Evolutionary conservation across 2,797 vertebrate species (phyloP), one percentile per base, ranked within the genome.

Genomic region (Tauraco hartlaubi): DNA sequence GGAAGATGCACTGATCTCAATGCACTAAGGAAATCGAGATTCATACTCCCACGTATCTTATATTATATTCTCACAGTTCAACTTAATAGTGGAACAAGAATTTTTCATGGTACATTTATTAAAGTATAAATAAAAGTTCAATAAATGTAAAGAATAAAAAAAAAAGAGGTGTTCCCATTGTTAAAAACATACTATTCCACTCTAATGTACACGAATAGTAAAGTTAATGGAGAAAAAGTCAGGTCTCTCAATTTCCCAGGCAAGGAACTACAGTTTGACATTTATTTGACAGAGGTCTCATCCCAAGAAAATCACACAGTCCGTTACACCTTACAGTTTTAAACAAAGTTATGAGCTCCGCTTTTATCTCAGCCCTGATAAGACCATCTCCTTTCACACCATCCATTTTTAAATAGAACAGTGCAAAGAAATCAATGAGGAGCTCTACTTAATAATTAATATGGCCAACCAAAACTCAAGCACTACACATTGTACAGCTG

Each of bases 171-270:
- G 55, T 48, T 74, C 74, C 49, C 49, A 56, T 56, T 78, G 63
- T 48, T 64, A 74, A 91, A 94, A 63, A 14, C 9, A 4, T 79
- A 71, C 44, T 19, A 26, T 25, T 83, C 9, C 19, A 63, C 17
- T 81, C 25, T 63, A 75, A 67, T 3, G 4, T 64, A 41, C 3
- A 43, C 13, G 26, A 87, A 92, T 43, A 75, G 31, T 69, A 87
- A 92, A 95, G 29, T 78, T 85, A 95, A 94, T 73, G 83, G 54
- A 67, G 15, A 94, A 92, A 90, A 93, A 92, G 31, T 85, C 33
- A 72, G 55, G 8, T 41, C 31, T 92, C 29, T 49, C 41, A 80
- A 92, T 86, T 94, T 90, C 90, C 93, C 39, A 74, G 74, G 43
- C 52, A 95, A 66, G 69, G 41, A 89, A 69, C 12, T 85, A 35